Conservation (phyloP, 2,888 invertebrate genomes). For the Octodonta nipae region DNA sequence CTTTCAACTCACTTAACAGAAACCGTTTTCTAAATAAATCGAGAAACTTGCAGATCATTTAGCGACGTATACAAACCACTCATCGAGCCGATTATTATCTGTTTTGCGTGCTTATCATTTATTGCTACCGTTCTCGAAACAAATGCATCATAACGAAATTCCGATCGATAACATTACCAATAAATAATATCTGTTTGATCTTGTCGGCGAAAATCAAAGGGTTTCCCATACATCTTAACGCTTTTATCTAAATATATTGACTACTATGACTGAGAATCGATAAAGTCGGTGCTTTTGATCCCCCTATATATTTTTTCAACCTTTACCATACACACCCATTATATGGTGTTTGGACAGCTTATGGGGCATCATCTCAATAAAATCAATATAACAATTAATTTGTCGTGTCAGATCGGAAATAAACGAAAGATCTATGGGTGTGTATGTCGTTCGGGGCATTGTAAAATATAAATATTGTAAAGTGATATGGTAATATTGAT, state of each 20-base stretch:
- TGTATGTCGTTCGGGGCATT: no score
- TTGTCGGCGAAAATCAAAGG: conserved; percentile 1
- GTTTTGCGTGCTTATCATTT: conserved; percentile 13
- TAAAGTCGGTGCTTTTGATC: conserved; percentile 10
- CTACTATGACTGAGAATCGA: conserved; percentile 20
- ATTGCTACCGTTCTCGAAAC: conserved; percentile 20
- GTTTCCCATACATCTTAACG: conserved; percentile 12
- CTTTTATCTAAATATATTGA: conserved; percentile 20
- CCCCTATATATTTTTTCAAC: neutral
- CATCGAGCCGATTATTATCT: no score
- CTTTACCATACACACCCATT: no score
- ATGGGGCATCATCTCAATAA: conserved; percentile 9
- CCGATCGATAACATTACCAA: conserved; percentile 9
- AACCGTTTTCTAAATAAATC: no score
- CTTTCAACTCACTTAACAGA: no score
- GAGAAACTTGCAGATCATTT: no score
- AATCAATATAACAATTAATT: conserved; percentile 11
- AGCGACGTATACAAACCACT: no score
- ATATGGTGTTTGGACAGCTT: neutral
- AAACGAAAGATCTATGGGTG: no score
- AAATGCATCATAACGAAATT: conserved; percentile 14
- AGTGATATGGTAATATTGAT: no score
- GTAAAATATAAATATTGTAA: no score
- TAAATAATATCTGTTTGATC: no score
- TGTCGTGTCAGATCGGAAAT: no score